Conservation (phyloP, 2,113 vertebrate species). For the Sialia sialis region DNA sequence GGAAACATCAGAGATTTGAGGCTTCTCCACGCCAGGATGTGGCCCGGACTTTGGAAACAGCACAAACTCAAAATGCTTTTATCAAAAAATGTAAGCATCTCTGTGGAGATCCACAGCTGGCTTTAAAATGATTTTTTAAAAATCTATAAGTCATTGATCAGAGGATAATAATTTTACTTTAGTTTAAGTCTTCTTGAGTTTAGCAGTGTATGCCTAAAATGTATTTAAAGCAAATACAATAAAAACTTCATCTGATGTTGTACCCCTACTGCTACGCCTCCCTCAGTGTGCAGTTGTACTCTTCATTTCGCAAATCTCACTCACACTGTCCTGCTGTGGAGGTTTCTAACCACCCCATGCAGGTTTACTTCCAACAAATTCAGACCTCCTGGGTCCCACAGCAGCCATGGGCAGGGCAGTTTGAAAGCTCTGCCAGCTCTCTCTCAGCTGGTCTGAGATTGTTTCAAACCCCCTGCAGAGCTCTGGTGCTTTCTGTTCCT, state of each 20-base stretch:
- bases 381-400: background rate
- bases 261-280: rapidly evolving
- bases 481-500: background rate
- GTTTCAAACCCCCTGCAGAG: background rate
- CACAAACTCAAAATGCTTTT: background rate
- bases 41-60: rapidly evolving
- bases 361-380: rapidly evolving
- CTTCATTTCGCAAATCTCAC: background rate
- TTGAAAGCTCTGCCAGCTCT: background rate
- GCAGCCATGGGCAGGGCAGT: background rate
- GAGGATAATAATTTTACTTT: background rate
- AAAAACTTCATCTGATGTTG: background rate
- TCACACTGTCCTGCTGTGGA: background rate
- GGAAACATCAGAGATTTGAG: background rate
- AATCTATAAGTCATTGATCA: background rate
- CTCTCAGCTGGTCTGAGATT: background rate
- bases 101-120: background rate
- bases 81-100: background rate
- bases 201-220: background rate
- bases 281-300: background rate
- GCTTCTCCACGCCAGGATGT: background rate
- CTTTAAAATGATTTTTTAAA: background rate
- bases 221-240: background rate
- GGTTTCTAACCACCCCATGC: background rate
- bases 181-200: background rate